Base-by-base conservation (phyloP, 2,797 vertebrate species). In the Simalia tracyae region DNA sequence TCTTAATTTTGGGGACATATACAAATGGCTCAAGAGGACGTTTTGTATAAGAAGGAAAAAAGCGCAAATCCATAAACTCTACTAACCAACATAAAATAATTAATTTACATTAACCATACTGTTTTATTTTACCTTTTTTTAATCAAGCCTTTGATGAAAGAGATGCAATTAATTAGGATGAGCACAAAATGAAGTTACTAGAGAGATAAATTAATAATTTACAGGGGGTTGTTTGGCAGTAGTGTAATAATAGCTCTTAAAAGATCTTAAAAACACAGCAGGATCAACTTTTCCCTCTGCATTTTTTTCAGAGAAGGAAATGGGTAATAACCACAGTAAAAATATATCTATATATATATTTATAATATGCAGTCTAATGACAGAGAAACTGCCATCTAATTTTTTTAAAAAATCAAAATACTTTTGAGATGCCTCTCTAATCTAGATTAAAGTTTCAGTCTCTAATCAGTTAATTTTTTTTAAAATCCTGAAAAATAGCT, bases 181-280 rank as follows among this genome's bases (percentile, higher is more conserved):
- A 98, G 98, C 98, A 98, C 98, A 97, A 98, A 98, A 99, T 98
- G 97, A 98, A 98, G 97, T 98, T 98, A 97, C 97, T 97, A 97
- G 98, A 98, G 97, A 97, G 96, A 97, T 97, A 98, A 98, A 98
- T 98, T 96, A 98, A 98, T 98, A 97, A 98, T 99, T 98, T 98
- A 99, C 98, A 99, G 96, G 97, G 97, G 98, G 97, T 97, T 98
- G 97, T 98, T 98, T 98, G 97, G 98, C 98, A 98, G 97, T 98
- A 98, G 98, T 98, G 97, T 98, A 98, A 98, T 98, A 98, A 98
- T 97, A 98, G 97, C 97, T 98, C 97, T 97, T 97, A 89, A 95
- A 97, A 97, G 97, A 98, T 97, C 97, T 95, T 97, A 98, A 81
- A 97, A 97, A 97, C 97, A 98, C 97, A 96, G 97, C 97, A 96